Base-by-base conservation (phyloP, 2,888 invertebrate species). In the Phrixothrix hirtus region DNA sequence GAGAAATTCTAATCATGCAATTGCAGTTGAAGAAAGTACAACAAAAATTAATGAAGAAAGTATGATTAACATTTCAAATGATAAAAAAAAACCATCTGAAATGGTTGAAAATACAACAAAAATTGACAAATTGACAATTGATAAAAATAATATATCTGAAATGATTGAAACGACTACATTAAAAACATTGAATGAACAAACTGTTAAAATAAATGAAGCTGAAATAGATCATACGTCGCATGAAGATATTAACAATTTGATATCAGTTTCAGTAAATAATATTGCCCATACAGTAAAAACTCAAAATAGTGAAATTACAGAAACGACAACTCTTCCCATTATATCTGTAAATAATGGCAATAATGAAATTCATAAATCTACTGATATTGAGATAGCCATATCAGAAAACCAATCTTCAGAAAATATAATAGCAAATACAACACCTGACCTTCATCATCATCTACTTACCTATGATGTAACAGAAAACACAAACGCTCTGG, bases 401-500 rank as follows among this genome's bases (percentile, higher is more conserved):
- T 21, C 21, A 3, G 21, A 62, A 39, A 55, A 58, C 15, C 31
- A 48, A n/a, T 50, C 43, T 13, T 47, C 52, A 26, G 43, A 49
- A 49, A 46, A 44, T 37, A 16, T 27, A 34, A 44, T 52, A 17
- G 30, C 15, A n/a, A 15, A 34, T 5, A 36, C 25, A 27, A 44
- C 36, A 12, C 49, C 44, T 4, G 55, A 59, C 55, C 54, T 58
- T 2, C 63, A 64, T 42, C 58, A 59, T 45, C 56, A 57, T 29
- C 29, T 62, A 4, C 32, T 57, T 11, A 14, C 43, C 6, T 44
- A 21, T 38, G 60, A 62, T 15, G 31, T 42, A 13, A 59, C 47
- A 13, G 61, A 60, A 49, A 53, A 46, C 47, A 45, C 47, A 10
- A 57, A 55, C 35, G 46, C 36, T 34, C 76, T 75, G 64, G 79